Conservation (phyloP, 1,140 invertebrate species). For the Drosophila asahinai region DNA sequence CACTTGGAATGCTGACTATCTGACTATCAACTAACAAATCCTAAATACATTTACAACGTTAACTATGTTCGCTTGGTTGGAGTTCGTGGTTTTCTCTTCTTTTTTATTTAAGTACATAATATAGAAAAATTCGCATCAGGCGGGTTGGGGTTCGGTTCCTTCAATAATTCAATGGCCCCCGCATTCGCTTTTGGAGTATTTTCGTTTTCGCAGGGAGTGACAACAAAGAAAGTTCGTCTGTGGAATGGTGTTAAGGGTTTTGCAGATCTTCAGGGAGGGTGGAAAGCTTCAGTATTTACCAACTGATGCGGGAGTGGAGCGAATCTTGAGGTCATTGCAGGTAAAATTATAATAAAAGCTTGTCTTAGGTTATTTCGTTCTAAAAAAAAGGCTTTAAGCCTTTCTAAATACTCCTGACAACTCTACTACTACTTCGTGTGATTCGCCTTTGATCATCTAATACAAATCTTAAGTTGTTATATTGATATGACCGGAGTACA, state of each 20-base stretch:
- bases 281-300: neutral
- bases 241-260: constrained; percentile 20
- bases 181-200: constrained; percentile 42
- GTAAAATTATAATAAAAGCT: neutral
- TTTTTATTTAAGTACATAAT: constrained; percentile 43
- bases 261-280: neutral
- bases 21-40: constrained; percentile 50
- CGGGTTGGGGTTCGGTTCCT: constrained; percentile 42
- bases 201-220: neutral
- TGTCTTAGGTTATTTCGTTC: too few relatives aligned
- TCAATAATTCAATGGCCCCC: constrained; percentile 18
- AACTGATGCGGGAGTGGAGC: neutral
- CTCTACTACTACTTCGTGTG: neutral
- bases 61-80: constrained; percentile 57
- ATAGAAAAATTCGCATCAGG: constrained; percentile 51
- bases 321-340: neutral
- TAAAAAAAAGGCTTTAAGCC: neutral
- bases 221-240: constrained; percentile 12
- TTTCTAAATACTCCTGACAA: neutral
- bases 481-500: constrained; percentile 24
- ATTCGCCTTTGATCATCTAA: constrained; percentile 2
- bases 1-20: constrained; percentile 32
- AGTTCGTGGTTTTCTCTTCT: constrained; percentile 22
- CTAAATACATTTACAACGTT: constrained; percentile 43
- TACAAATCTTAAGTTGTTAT: constrained; percentile 1